Percentiles rank a stretch among this genome's conserved stretches.
Evolutionary conservation across 1,140 invertebrate species (phyloP).

Genomic region (Brachionus plicatilis): DNA sequence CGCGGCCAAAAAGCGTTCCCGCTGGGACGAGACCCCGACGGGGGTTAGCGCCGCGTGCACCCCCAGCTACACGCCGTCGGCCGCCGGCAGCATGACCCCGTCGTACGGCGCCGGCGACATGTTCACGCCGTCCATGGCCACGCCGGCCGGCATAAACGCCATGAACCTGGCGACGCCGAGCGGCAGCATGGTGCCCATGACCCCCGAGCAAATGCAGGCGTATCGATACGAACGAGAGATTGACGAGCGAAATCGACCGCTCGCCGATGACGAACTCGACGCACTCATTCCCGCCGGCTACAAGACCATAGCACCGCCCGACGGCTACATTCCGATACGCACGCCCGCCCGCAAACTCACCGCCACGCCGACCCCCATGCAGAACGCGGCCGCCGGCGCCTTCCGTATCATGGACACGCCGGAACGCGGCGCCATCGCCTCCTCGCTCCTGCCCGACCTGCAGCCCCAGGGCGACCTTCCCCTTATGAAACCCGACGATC

Average conservation of each 20-base stretch:
- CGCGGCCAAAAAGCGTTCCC: conserved; percentile 69
- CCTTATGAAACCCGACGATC: conserved; percentile 98
- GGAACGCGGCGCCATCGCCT: conserved; percentile 64
- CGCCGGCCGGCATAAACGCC: conserved; percentile 89
- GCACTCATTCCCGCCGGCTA: conserved; percentile 94
- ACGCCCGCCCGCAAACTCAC: conserved; percentile 93
- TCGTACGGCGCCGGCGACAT: conserved; percentile 49
- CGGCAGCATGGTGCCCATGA: conserved; percentile 89
- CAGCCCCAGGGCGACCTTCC: conserved; percentile 94
- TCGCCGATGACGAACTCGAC: conserved; percentile 94
- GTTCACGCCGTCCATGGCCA: conserved; percentile 57
- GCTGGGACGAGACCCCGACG: conserved; percentile 72
- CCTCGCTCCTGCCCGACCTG: conserved; percentile 76
- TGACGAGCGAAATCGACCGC: conserved; percentile 88
- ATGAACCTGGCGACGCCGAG: conserved; percentile 97
- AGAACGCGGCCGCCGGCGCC: conserved; percentile 60
- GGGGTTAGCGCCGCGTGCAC: conserved; percentile 47
- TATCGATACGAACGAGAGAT: conserved; percentile 99
- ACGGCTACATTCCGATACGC: conserved; percentile 90
- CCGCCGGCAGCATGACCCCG: conserved; percentile 49
- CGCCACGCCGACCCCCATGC: conserved; percentile 90
- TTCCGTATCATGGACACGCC: conserved; percentile 82
- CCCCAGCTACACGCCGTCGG: conserved; percentile 62
- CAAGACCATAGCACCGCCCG: conserved; percentile 88
- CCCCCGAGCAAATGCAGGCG: conserved; percentile 94